These are phyloP conservation scores for Drosophila sordidula DNA, from an alignment of 2,888 invertebrate genomes.

Conservation along the genomic window DNA sequence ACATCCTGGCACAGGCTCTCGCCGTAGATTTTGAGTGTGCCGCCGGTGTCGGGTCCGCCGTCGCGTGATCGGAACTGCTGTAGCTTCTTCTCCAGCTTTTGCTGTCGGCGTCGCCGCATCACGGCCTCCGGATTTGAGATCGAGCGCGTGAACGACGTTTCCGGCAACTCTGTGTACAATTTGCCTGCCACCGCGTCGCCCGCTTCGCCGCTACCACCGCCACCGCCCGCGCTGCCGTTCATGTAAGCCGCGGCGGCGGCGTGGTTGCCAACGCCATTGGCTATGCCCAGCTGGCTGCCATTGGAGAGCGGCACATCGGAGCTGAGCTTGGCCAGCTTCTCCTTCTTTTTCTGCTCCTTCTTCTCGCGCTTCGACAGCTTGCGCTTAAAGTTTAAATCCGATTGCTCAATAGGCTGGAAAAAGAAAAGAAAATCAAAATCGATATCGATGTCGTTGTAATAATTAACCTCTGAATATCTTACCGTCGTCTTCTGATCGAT, in stretches of 20 bases:
- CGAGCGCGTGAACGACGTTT: conserved; percentile 99
- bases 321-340: conserved; percentile 92
- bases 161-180: conserved; percentile 97
- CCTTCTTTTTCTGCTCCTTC: conserved; percentile 98
- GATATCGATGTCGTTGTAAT: no score
- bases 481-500: conserved; percentile 92
- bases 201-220: conserved; percentile 45
- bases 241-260: conserved; percentile 52
- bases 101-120: conserved; percentile 97
- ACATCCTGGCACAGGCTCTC: conserved; percentile 98
- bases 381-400: conserved; percentile 94
- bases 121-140: conserved; percentile 99
- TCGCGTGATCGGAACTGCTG: conserved; percentile 98
- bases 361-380: conserved; percentile 99
- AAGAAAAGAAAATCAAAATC: not conserved
- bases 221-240: conserved; percentile 84
- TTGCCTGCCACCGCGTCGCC: conserved; percentile 93
- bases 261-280: conserved; percentile 47
- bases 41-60: conserved; percentile 97
- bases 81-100: conserved; percentile 97
- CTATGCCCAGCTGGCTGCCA: conserved; percentile 63
- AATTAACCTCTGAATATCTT: conserved; percentile 30
- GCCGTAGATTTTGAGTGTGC: conserved; percentile 97
- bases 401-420: conserved; percentile 88
- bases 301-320: conserved; percentile 85